Percentiles rank a stretch among this genome's conserved stretches.
Evolutionary conservation across 64 coral and sea anemone species (phyloP).

Genomic region (Pachyseris speciosa): DNA sequence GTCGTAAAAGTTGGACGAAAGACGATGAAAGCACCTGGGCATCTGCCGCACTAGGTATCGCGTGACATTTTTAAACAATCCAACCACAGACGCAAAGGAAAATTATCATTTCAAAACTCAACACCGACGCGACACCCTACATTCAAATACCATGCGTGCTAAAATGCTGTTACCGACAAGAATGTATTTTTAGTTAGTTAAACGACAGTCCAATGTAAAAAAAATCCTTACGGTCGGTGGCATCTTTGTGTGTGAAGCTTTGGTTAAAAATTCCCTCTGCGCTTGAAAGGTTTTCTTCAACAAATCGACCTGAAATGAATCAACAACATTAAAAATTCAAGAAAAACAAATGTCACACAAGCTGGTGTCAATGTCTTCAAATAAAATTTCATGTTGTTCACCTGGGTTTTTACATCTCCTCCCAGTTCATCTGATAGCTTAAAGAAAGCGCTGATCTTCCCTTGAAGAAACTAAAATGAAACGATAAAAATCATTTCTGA

Average conservation of each 20-base stretch:
- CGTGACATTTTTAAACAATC: neutral
- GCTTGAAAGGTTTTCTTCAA: constrained; percentile 62
- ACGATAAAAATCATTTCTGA: neutral
- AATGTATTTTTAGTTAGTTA: neutral
- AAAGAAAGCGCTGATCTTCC: constrained; percentile 65
- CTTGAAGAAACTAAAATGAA: constrained; percentile 47
- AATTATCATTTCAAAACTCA: neutral
- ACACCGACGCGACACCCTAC: neutral
- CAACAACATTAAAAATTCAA: neutral
- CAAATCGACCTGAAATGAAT: constrained; percentile 63
- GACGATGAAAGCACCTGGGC: neutral
- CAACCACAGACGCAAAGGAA: neutral
- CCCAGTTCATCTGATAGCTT: constrained; percentile 73
- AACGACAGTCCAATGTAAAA: neutral
- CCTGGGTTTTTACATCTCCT: constrained; percentile 73
- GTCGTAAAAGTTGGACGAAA: no score
- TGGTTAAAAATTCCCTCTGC: constrained; percentile 64
- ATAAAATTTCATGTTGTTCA: neutral
- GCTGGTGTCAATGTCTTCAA: neutral
- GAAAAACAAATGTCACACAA: neutral
- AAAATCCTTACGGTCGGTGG: constrained; percentile 44
- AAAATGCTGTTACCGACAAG: no score
- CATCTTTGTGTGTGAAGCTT: constrained; percentile 42
- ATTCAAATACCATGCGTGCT: neutral
- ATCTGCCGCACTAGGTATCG: neutral